Conservation (phyloP, 2,888 invertebrate species). For the Mesorhabditis belari region DNA sequence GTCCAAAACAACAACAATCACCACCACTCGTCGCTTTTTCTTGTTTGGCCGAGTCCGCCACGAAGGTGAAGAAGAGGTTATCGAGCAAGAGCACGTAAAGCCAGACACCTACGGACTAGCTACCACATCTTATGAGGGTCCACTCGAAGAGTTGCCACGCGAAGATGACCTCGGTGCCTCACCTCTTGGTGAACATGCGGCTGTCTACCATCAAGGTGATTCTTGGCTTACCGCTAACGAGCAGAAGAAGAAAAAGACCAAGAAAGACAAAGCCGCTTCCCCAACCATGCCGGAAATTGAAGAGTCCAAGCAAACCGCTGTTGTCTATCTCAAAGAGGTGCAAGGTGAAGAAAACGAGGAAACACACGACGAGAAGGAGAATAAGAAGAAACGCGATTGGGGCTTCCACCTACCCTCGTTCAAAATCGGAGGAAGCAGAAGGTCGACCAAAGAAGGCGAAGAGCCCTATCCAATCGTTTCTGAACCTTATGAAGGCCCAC, state of each 20-base stretch:
- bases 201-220: conserved; percentile 14
- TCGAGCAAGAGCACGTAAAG: conserved; percentile 4
- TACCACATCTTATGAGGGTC: conserved; percentile 7
- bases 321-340: no score
- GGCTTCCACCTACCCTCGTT: no score
- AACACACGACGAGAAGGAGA: no score
- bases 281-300: no score
- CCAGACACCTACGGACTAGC: conserved; percentile 8
- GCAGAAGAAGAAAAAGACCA: no score
- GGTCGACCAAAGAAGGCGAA: background rate
- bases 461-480: conserved; percentile 4
- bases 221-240: no score
- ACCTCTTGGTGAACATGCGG: conserved; percentile 9
- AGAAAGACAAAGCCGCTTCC: no score
- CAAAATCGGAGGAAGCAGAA: background rate
- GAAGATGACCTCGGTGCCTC: conserved; percentile 6
- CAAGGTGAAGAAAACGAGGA: no score
- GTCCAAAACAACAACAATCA: background rate
- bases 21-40: background rate
- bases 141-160: conserved; percentile 7
- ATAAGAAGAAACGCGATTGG: conserved; percentile 5
- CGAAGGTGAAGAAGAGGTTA: conserved; percentile 6
- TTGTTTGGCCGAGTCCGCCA: conserved; percentile 4
- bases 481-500: conserved; percentile 10
- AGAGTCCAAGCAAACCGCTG: no score